A percentile compares a stretch with the other conserved stretches of the same genome.
These are phyloP conservation scores for Sebastes minor DNA, from an alignment of 2,797 vertebrate species.

Conservation along the genomic window DNA sequence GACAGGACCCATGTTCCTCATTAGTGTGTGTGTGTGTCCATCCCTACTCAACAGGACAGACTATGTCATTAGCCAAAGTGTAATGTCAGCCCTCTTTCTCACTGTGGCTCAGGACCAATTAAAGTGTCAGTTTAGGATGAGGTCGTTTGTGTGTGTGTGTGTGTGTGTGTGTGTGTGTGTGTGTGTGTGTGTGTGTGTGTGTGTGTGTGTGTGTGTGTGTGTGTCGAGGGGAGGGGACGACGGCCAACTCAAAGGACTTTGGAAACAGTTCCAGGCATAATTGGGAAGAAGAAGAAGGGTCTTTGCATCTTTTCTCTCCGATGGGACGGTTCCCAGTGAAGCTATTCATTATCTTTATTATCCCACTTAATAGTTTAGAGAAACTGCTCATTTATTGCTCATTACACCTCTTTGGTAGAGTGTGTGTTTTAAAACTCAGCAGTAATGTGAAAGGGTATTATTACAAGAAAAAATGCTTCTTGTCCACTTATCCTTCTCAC, in stretches of 20 bases:
- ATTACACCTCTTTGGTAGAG: constrained; percentile 8
- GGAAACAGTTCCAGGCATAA: constrained; percentile 30
- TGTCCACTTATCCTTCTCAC: no score
- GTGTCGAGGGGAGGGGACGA: neutral
- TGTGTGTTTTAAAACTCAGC: neutral
- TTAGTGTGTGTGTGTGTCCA: constrained; percentile 43
- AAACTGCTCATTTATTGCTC: constrained; percentile 24
- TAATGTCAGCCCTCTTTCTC: constrained; percentile 52
- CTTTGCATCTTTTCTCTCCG: neutral
- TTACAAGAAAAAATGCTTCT: neutral
- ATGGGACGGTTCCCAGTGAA: neutral
- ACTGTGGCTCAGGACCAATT: constrained; percentile 57
- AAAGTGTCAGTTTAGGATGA: constrained; percentile 51
- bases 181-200: no score
- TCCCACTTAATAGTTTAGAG: constrained; percentile 17
- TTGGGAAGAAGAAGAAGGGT: neutral
- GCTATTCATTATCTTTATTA: constrained; percentile 42
- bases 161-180: neutral
- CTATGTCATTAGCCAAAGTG: constrained; percentile 65
- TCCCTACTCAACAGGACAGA: constrained; percentile 44
- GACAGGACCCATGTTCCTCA: constrained; percentile 44
- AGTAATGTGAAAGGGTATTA: neutral
- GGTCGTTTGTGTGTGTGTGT: neutral
- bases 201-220: neutral
- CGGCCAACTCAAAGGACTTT: constrained; percentile 6